Base-by-base conservation (phyloP, 2,888 invertebrate genomes). In the Pegoplata infirma region DNA sequence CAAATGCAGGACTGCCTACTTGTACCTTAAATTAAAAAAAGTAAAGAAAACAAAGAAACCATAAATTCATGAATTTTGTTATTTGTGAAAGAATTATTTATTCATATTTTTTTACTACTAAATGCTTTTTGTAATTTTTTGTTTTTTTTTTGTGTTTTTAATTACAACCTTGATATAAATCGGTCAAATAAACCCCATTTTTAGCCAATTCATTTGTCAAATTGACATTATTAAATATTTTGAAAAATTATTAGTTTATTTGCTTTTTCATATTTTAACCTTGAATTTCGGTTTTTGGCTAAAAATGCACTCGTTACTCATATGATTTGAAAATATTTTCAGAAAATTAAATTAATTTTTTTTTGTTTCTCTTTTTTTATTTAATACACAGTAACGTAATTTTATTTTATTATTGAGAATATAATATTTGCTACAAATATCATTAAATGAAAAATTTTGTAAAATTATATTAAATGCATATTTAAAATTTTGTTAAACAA, bases 1-100 rank as follows among this genome's bases (percentile, higher is more conserved):
- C 94, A 84, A 95, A 94, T n/a, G 96, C 94, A 1, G 96, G 96
- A 80, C 94, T 94, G 81, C 96, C 95, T 73, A 94, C 93, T 85
- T 95, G 95, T 87, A 97, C 97, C 98, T 98, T 81, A 55, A 16
- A 40, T 59, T 32, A 53, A 32, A 63, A 23, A 40, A 63, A 32
- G 7, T 44, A 23, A 59, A 6, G 73, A 51, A 28, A 55, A 14
- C 53, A 44, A 67, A 23, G 2, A 63, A 58, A 64, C 16, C 5
- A 19, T 58, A 36, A 32, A 12, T 44, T 14, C 23, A 69, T 23
- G 16, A 12, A 21, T 49, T 49, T 47, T 47, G 8, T 17, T 47
- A 12, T 14, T n/a, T 49, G 10, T 53, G 19, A 36, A n/a, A 36
- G 2, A 36, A 36, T 36, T 8, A 40, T 23, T 25, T 36, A 47